phyloP scores from a whole-genome alignment of 2,797 vertebrate species.

The Miichthys miiuy region DNA sequence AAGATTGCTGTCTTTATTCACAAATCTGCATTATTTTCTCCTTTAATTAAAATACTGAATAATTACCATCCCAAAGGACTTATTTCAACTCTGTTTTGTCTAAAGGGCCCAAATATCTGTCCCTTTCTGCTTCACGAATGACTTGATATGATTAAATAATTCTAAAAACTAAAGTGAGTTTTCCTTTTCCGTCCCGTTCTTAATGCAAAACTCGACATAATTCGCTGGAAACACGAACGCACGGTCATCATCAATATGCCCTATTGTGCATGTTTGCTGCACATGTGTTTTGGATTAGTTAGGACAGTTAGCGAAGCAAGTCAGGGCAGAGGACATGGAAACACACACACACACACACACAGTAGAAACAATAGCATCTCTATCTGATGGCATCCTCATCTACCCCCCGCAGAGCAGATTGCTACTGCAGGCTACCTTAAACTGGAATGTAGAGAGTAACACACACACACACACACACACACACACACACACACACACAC shows the following conservation, averaged over 20 bases:
- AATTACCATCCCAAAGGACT: too few relatives aligned
- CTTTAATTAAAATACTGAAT: neutral
- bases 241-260: slow-evolving; percentile 43
- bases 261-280: slow-evolving; percentile 41
- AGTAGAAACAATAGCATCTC: slow-evolving; percentile 71
- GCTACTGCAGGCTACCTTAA: slow-evolving; percentile 77
- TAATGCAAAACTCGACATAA: neutral
- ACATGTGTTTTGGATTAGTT: slow-evolving; percentile 76
- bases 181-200: neutral
- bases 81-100: neutral
- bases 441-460: slow-evolving; percentile 58
- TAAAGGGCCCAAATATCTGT: neutral
- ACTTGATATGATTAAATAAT: slow-evolving; percentile 1
- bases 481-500: slow-evolving; percentile 41
- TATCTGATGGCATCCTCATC: slow-evolving; percentile 78
- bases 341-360: slow-evolving; percentile 58
- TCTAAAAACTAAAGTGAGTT: neutral
- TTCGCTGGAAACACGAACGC: slow-evolving; percentile 12
- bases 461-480: slow-evolving; percentile 45
- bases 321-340: slow-evolving; percentile 52
- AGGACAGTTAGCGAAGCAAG: slow-evolving; percentile 60
- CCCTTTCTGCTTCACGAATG: neutral
- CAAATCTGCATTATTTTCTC: neutral
- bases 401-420: slow-evolving; percentile 69
- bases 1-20: too few relatives aligned